Evolutionary conservation across 2,797 vertebrate species (phyloP), one percentile per base, ranked within the genome.

Genomic region (Cirrhinus mrigala): DNA sequence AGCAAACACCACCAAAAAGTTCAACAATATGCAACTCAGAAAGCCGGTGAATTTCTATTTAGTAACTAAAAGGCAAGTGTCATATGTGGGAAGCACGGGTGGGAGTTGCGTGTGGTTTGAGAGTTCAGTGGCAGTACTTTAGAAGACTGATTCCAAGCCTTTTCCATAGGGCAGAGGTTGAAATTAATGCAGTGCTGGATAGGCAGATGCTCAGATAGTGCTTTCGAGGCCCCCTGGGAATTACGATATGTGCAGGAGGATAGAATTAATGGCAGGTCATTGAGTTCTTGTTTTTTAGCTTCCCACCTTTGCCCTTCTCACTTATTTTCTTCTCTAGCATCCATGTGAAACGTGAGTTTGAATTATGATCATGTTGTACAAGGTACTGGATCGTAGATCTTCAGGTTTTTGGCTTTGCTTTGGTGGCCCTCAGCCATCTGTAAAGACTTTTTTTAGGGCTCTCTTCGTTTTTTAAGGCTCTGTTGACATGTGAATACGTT

Each of bases 71-170:
- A 52, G 40, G 71, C 29, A 54, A 50, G 24, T 52, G 44, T 68
- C 12, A 6, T 15, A 50, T 6, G 18, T 68, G 44, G 60, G 60
- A 33, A 37, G 44, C 29, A 14, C 37, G 18, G 18, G 44, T 40
- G 48, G 58, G 46, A 68, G 82, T 75, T 76, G 46, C 3, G 22
- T 83, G 46, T 66, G 71, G 22, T 40, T 84, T 77, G 12, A 40
- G 73, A 27, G 60, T 76, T 75, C 44, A 64, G 24, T 37, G 18
- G 24, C 44, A 52, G 44, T 24, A 12, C 40, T 64, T 74, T 37
- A 66, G 3, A 46, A 48, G 16, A 76, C 46, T 77, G 82, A 77
- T 76, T 74, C 2, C 8, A 74, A 64, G 20, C 10, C 29, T 83
- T 33, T 50, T 83, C 7, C 7, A 11, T 29, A 66, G 44, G 12